A percentile compares a stretch with the other conserved stretches of the same genome.
phyloP scores from a whole-genome alignment of 2,797 vertebrate species.

The Xiphorhynchus erythropygius region DNA sequence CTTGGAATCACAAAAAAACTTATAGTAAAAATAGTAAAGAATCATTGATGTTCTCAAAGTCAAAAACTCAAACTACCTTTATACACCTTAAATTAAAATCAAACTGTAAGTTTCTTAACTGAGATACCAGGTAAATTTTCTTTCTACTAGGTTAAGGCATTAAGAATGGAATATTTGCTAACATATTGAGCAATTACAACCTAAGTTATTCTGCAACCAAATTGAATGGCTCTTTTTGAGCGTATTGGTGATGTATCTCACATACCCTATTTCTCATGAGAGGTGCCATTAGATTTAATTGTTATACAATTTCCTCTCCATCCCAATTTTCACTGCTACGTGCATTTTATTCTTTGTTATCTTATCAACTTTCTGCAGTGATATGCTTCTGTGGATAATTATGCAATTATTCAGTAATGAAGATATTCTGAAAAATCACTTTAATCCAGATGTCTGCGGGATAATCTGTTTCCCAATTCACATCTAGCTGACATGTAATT shows the following conservation, averaged over 20 bases:
- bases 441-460: not conserved
- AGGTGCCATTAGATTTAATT: not conserved
- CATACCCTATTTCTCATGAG: not conserved
- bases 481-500: not conserved
- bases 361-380: not conserved
- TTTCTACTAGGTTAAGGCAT: not conserved
- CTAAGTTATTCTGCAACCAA: not conserved
- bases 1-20: not conserved
- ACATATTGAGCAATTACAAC: not conserved
- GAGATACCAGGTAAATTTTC: not conserved
- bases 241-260: accelerated
- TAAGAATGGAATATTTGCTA: not conserved
- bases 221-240: not conserved
- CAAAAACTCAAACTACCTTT: not conserved
- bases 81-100: not conserved
- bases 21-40: not conserved
- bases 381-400: not conserved
- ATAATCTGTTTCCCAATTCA: not conserved
- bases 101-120: not conserved
- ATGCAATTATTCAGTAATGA: not conserved
- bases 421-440: not conserved
- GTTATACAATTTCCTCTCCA: not conserved
- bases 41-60: not conserved
- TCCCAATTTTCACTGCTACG: not conserved
- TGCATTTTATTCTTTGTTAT: not conserved